Base-by-base conservation (phyloP, 2,113 vertebrate genomes). In the Ardeotis arabs region DNA sequence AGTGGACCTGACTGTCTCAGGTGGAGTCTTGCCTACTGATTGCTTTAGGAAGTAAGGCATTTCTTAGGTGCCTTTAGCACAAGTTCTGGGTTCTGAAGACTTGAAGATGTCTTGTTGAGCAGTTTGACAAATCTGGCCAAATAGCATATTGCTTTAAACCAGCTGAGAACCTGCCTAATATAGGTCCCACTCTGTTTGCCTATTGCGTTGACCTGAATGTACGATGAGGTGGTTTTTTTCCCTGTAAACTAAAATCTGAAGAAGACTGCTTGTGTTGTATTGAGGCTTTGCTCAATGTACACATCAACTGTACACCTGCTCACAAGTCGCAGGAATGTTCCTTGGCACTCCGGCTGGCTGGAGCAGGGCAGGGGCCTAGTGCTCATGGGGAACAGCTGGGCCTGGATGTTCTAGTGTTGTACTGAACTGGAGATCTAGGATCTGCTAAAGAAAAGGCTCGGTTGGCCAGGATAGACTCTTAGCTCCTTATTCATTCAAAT, bases 341-440 rank as follows among this genome's bases (percentile, higher is more conserved):
- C 15, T 60, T 55, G 75, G 25, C 21, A 14, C 3, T 12, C 20
- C 60, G 56, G 8, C 35, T 90, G 23, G 8, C 25, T 4, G 7
- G 45, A 44, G 19, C 11, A 50, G 56, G 44, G 7, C 20, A 66
- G 45, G 45, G 35, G 16, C 7, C 12, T 45, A 9, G 6, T 28
- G 47, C 15, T 67, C 2, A 3, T 7, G 9, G 18, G 8, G 7
- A 7, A 6, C 5, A 31, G 37, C 24, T 84, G 41, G 15, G 4
- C 4, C 11, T 84, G 1, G 0, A 2, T 56, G 4, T 55, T 64
- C 9, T 9, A 4, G 20, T 56, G 23, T 4, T 28, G 3, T n/a
- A 49, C 12, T 6, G 14, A 52, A 21, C 0, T 50, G 49, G 44
- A 75, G 41, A 85, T 19, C 27, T 39, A n/a, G 29, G 20, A 52